These are phyloP conservation scores for Raja brachyura DNA, from an alignment of 2,113 vertebrate genomes.

Conservation along the genomic window DNA sequence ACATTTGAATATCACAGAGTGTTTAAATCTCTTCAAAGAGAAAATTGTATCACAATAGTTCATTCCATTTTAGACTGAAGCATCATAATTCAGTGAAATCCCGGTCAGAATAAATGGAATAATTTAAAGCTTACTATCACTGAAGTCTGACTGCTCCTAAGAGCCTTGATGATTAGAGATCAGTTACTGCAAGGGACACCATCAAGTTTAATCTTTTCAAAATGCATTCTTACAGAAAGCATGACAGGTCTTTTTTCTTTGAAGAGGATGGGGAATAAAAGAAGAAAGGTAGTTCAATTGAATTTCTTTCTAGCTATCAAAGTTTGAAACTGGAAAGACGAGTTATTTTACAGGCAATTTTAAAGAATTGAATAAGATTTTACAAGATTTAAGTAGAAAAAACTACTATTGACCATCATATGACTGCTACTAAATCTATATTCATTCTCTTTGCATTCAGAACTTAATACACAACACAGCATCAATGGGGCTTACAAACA, in stretches of 20 bases:
- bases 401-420: neutral
- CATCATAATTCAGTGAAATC: neutral
- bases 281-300: neutral
- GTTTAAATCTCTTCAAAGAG: neutral
- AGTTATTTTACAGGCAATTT: neutral
- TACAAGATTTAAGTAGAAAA: neutral
- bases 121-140: neutral
- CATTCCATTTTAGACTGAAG: neutral
- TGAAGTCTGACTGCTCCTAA: neutral
- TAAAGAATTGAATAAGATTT: neutral
- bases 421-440: neutral
- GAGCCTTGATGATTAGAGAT: slow-evolving; percentile 5
- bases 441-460: neutral
- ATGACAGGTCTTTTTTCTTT: neutral
- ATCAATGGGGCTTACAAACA: neutral
- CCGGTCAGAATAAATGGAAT: neutral
- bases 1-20: neutral
- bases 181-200: neutral
- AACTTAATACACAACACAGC: neutral
- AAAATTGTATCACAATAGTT: neutral
- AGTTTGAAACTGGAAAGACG: neutral
- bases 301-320: neutral
- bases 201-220: neutral
- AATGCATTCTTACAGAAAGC: neutral
- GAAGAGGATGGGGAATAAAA: neutral